Percentiles rank a stretch among this genome's conserved stretches.
Conservation (phyloP, 1,140 invertebrate species). For the Drosophila varians region DNA sequence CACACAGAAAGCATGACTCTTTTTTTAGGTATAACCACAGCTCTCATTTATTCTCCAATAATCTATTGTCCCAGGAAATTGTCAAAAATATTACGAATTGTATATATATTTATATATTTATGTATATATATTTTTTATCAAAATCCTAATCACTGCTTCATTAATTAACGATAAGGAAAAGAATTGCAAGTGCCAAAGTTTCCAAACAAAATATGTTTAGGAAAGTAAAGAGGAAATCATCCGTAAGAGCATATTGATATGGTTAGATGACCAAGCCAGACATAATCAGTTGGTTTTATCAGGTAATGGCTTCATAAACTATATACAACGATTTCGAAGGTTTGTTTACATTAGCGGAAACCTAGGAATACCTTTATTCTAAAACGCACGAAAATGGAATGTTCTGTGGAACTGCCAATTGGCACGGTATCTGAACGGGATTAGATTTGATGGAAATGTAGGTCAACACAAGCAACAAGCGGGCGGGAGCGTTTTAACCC, state of each 20-base stretch:
- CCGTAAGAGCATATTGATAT: not conserved
- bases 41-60: too few species aligned
- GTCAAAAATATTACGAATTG: not conserved
- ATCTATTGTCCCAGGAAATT: not conserved
- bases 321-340: too few species aligned
- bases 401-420: slow-evolving; percentile 28
- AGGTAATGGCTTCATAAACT: not conserved
- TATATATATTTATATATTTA: not conserved
- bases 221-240: not conserved
- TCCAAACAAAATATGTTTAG: not conserved
- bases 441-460: slow-evolving; percentile 28
- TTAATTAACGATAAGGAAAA: not conserved
- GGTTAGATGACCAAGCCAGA: not conserved
- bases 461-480: slow-evolving; percentile 59
- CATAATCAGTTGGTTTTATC: not conserved
- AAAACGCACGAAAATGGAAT: not conserved
- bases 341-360: slow-evolving; percentile 7
- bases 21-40: too few species aligned
- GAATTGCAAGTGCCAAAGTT: not conserved
- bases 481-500: slow-evolving; percentile 3
- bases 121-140: not conserved
- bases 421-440: slow-evolving; percentile 19
- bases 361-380: too few species aligned
- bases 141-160: not conserved
- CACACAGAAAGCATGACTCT: too few species aligned